Percentiles rank a stretch among this genome's conserved stretches.
Conservation (phyloP, 2,797 vertebrate species). For the Etheostoma perlongum region DNA sequence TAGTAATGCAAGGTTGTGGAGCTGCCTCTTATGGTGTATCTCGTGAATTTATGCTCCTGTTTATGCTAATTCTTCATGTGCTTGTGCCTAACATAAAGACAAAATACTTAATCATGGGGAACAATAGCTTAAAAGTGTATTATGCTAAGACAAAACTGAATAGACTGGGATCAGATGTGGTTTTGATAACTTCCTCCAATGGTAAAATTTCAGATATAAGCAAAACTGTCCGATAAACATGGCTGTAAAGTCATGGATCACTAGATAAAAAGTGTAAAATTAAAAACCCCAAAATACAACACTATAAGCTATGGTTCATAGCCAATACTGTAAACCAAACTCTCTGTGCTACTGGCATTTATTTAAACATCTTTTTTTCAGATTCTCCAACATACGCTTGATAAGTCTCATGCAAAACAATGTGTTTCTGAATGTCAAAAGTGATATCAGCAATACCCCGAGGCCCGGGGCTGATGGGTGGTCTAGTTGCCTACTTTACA, state of each 20-base stretch:
- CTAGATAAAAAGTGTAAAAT: not conserved
- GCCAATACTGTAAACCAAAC: too few relatives aligned
- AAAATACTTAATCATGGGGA: not conserved
- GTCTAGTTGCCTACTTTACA: conserved; percentile 54
- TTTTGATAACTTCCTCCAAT: not conserved
- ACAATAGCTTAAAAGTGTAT: not conserved
- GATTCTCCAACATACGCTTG: not conserved
- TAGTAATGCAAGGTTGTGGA: not conserved
- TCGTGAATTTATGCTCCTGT: not conserved
- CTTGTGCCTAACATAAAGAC: not conserved
- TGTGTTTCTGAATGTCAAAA: not conserved
- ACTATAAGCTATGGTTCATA: too few relatives aligned
- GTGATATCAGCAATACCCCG: not conserved
- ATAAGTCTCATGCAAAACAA: not conserved
- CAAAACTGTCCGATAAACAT: not conserved
- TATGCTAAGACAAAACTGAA: not conserved
- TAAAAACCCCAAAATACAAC: too few relatives aligned
- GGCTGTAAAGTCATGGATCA: not conserved
- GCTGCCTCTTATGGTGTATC: not conserved
- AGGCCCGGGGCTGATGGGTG: conserved; percentile 14
- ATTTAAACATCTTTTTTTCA: not conserved
- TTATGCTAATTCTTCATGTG: not conserved
- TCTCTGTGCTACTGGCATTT: too few relatives aligned
- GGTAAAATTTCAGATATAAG: not conserved
- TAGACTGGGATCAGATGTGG: not conserved